Evolutionary conservation across 2,113 vertebrate genomes (phyloP).

Genomic region (Pseudonaja textilis): DNA sequence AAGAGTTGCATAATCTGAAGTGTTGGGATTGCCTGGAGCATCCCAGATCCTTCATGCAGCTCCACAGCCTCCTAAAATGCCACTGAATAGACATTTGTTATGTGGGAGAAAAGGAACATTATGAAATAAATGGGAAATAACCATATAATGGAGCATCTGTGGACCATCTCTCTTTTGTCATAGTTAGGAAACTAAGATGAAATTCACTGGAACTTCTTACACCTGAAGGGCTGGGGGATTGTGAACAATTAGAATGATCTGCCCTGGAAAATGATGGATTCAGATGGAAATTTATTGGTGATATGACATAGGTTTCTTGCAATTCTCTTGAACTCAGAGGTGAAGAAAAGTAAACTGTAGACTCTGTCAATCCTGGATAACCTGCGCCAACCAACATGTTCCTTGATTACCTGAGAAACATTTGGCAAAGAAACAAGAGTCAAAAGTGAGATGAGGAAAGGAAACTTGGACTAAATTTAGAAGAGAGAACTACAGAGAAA

Average conservation of each 20-base stretch:
- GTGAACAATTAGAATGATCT: neutral
- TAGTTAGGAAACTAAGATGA: neutral
- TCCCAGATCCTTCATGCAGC: neutral
- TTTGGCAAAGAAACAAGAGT: neutral
- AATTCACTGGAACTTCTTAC: neutral
- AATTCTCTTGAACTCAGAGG: neutral
- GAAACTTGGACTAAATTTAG: neutral
- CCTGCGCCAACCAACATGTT: neutral
- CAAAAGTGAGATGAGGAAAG: neutral
- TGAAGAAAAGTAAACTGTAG: neutral
- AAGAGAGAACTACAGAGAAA: neutral
- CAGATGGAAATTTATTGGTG: neutral
- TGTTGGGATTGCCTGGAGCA: neutral
- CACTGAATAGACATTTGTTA: neutral
- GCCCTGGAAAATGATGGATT: neutral
- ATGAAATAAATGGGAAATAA: neutral
- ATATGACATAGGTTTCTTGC: neutral
- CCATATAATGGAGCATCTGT: neutral
- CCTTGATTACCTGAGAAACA: neutral
- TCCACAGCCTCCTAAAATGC: neutral
- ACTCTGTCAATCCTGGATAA: neutral
- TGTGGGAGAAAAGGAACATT: neutral
- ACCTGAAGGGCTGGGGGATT: neutral
- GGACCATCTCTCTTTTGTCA: neutral
- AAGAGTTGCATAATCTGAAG: neutral